phyloP scores from a whole-genome alignment of 2,113 vertebrate genomes.

The Neoarius graeffei region DNA sequence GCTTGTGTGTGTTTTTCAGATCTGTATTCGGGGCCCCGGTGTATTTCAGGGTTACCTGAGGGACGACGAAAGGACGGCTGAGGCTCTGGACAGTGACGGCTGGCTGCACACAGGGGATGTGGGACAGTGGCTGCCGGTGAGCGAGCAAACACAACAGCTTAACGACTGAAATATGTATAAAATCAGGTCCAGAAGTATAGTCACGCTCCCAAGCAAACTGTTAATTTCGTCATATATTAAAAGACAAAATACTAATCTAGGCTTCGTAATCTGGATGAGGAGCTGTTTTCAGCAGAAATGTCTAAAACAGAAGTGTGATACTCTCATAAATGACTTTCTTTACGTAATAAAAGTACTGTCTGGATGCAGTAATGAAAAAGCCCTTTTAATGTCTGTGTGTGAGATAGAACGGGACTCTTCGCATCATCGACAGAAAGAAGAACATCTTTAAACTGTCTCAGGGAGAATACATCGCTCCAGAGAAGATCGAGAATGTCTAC shows the following conservation, averaged over 20 bases:
- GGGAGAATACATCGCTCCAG: constrained; percentile 78
- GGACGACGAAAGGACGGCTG: constrained; percentile 68
- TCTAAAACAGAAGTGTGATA: neutral
- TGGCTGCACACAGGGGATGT: constrained; percentile 80
- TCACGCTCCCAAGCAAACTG: neutral
- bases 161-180: neutral
- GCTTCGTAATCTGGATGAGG: neutral
- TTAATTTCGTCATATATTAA: neutral
- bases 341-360: neutral
- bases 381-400: neutral
- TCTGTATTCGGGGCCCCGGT: constrained; percentile 74
- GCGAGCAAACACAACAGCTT: neutral
- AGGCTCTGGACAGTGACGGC: constrained; percentile 73
- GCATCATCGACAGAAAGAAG: constrained; percentile 79
- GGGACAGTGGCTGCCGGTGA: constrained; percentile 77
- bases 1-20: constrained; percentile 58
- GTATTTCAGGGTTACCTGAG: constrained; percentile 76
- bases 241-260: neutral
- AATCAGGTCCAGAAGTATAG: neutral
- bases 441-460: constrained; percentile 80
- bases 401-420: constrained; percentile 74
- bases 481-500: constrained; percentile 81
- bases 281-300: no score
- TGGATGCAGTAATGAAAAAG: neutral
- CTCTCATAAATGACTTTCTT: neutral